Base-by-base conservation (phyloP, 2,113 vertebrate genomes). In the Sarotherodon lohbergeri region DNA sequence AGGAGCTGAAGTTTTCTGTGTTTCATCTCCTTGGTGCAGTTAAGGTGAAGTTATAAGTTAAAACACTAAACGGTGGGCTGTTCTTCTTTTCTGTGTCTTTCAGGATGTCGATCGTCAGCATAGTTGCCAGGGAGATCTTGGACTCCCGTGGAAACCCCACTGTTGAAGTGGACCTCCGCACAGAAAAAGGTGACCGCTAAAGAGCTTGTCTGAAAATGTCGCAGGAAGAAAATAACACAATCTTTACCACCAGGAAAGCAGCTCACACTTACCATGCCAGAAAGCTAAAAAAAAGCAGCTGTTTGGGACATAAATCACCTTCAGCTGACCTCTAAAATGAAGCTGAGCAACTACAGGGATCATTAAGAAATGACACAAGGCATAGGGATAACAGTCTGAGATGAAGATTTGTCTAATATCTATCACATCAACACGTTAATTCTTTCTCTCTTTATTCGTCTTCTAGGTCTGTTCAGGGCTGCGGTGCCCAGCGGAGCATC, bases 91-190 rank as follows among this genome's bases (percentile, higher is more conserved):
- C 27, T 2, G 16, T 46, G 94, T 56, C 68, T 85, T 80, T 36
- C 92, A 97, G 95, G 93, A 97, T 97, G 96, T 97, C 96, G 66
- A 96, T 99, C 5, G 93, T 98, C 92, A 98, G 97, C 95, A 96
- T 99, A 88, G 95, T 98, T 57, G 98, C 98, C 89, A 98, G 98
- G 4, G 98, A 99, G 97, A 99, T 99, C 95, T 93, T 99, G 96
- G 98, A 99, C 94, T 99, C 98, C 92, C 97, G 98, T 87, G 98
- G 98, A 95, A 99, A 99, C 89, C 98, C 98, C 93, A 99, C 98
- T 0, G 97, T 98, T 34, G 98, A 99, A 90, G 98, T 99, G 95
- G 98, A 99, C 90, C 96, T 99, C 27, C 90, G 93, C 85, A 99
- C 98, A 16, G 97, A 97, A 87, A 99, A 97, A 98, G 98, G 98